A percentile compares a stretch with the other conserved stretches of the same genome.
Conservation (phyloP, 2,888 invertebrate species). For the Pollenia angustigena region DNA sequence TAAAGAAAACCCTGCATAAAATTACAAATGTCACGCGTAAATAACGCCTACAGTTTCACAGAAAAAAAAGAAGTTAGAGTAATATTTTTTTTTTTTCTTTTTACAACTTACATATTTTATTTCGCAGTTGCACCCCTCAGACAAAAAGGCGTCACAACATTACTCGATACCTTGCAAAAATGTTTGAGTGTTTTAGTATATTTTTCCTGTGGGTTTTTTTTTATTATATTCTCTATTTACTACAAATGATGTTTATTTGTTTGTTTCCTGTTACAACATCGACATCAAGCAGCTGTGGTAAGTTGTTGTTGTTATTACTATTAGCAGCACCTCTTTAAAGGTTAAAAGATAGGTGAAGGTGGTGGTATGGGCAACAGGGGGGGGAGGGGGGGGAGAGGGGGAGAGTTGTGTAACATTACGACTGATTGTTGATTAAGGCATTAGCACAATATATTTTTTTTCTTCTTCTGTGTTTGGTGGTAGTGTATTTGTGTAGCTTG, state of each 20-base stretch:
- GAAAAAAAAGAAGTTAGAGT: neutral
- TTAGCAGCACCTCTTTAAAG: neutral
- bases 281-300: slow-evolving; percentile 8
- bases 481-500: slow-evolving; percentile 1
- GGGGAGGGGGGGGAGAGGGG: neutral
- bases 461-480: neutral
- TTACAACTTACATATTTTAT: slow-evolving; percentile 13
- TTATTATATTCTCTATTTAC: neutral
- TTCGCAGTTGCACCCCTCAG: slow-evolving; percentile 35
- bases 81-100: neutral
- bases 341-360: neutral
- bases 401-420: slow-evolving; percentile 2
- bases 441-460: slow-evolving; percentile 55
- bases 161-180: slow-evolving; percentile 39
- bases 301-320: slow-evolving; percentile 6
- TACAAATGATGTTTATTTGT: slow-evolving; percentile 32
- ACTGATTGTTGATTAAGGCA: slow-evolving; percentile 60
- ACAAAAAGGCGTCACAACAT: slow-evolving; percentile 51
- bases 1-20: slow-evolving; percentile 54
- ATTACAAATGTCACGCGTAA: slow-evolving; percentile 65
- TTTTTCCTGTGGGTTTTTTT: neutral
- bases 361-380: neutral
- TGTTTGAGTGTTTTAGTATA: neutral
- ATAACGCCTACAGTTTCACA: slow-evolving; percentile 54
- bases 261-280: neutral